phyloP scores from a whole-genome alignment of 2,797 vertebrate genomes.

The Myiotriccus ornatus region DNA sequence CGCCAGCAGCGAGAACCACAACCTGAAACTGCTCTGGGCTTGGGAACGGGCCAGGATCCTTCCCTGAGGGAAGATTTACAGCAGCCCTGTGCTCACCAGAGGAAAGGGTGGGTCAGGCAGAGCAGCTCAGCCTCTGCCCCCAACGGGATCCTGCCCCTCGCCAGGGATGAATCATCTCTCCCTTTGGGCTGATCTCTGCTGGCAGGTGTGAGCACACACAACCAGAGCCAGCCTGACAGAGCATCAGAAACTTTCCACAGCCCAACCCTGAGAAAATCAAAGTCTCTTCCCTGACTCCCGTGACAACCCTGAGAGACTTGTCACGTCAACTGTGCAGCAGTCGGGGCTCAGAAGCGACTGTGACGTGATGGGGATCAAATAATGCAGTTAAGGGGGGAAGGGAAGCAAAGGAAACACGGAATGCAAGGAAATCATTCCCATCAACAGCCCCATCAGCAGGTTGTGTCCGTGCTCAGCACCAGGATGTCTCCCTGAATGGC shows the following conservation, averaged over 20 bases:
- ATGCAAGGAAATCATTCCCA: background rate
- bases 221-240: background rate
- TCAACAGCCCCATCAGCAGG: background rate
- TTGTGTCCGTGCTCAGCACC: rapidly evolving
- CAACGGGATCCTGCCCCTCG: background rate
- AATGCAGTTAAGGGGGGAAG: background rate
- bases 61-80: background rate
- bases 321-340: background rate
- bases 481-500: background rate
- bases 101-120: background rate
- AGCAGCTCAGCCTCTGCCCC: background rate
- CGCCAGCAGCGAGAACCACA: background rate
- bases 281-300: background rate
- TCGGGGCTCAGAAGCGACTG: rapidly evolving
- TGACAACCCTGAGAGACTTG: background rate
- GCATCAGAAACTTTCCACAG: background rate
- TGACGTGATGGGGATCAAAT: rapidly evolving
- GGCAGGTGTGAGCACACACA: background rate
- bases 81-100: background rate
- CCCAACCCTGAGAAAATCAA: background rate
- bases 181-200: background rate
- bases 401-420: background rate
- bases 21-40: background rate
- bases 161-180: background rate
- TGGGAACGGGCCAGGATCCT: background rate